Percentiles rank a stretch among this genome's conserved stretches.
Evolutionary conservation across 1,140 invertebrate species (phyloP).

Genomic region (Scaptomyza montana): DNA sequence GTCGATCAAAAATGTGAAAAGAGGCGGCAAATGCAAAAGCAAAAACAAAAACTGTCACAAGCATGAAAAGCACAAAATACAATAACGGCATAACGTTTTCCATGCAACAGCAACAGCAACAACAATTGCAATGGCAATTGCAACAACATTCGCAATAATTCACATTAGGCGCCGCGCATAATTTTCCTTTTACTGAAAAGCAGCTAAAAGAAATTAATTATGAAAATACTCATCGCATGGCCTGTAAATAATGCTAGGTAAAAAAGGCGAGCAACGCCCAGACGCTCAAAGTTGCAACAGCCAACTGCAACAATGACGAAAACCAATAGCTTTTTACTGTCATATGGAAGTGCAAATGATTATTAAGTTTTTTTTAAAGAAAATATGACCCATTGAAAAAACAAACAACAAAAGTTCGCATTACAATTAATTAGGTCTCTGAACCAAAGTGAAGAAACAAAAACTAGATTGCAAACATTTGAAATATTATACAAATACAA

Average conservation of each 20-base stretch:
- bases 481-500: too few species aligned
- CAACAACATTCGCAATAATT: slow-evolving; percentile 49
- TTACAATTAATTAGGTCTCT: slow-evolving; percentile 47
- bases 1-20: slow-evolving; percentile 69
- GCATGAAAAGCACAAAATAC: slow-evolving; percentile 37
- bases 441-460: slow-evolving; percentile 10
- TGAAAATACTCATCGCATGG: slow-evolving; percentile 44
- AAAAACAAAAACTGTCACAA: slow-evolving; percentile 67
- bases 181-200: slow-evolving; percentile 28
- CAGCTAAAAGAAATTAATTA: slow-evolving; percentile 52
- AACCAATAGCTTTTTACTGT: slow-evolving; percentile 52
- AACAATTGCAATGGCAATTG: too few species aligned
- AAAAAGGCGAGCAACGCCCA: slow-evolving; percentile 36
- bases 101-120: slow-evolving; percentile 21
- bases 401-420: background rate
- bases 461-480: too few species aligned
- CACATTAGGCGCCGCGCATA: slow-evolving; percentile 35
- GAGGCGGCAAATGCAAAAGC: slow-evolving; percentile 33
- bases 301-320: background rate
- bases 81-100: slow-evolving; percentile 29
- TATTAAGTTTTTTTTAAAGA: slow-evolving; percentile 36
- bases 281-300: slow-evolving; percentile 18
- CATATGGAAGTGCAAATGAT: slow-evolving; percentile 47
- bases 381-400: slow-evolving; percentile 40
- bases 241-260: too few species aligned